Conservation (phyloP, 2,797 vertebrate genomes). For the Poecilia picta region DNA sequence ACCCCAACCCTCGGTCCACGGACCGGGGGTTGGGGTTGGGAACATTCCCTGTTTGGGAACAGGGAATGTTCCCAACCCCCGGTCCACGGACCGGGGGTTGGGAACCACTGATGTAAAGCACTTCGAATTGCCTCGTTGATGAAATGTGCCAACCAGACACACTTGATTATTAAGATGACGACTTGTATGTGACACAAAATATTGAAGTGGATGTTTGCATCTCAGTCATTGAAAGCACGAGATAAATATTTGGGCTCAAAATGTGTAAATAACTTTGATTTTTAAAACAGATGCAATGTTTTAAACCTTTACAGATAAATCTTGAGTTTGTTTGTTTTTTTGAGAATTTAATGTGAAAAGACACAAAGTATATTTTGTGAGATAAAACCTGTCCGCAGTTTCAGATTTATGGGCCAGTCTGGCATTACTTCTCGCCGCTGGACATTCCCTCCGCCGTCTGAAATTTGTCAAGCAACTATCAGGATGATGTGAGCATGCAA, state of each 20-base stretch:
- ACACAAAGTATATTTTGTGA: background rate
- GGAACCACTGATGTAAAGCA: no score
- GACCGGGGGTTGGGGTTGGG: no score
- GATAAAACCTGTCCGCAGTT: conserved; percentile 4
- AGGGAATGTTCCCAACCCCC: no score
- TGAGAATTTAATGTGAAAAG: background rate
- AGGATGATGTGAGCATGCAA: conserved; percentile 15
- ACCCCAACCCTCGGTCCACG: no score
- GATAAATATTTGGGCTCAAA: background rate
- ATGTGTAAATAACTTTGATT: background rate
- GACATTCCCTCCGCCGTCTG: conserved; percentile 5
- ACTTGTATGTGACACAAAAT: no score
- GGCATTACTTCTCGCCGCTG: background rate
- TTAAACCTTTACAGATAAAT: background rate
- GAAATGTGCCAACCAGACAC: no score
- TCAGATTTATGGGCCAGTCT: conserved; percentile 10
- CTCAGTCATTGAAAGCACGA: background rate
- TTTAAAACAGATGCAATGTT: background rate
- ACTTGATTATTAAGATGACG: no score
- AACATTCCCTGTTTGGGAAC: no score
- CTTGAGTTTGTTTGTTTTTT: no score
- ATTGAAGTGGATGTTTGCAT: no score
- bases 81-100: no score
- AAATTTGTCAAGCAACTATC: conserved; percentile 12
- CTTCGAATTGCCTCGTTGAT: no score